These are phyloP conservation scores for Micromussa lordhowensis DNA, from an alignment of 92 coral and sea anemone genomes.

Conservation along the genomic window DNA sequence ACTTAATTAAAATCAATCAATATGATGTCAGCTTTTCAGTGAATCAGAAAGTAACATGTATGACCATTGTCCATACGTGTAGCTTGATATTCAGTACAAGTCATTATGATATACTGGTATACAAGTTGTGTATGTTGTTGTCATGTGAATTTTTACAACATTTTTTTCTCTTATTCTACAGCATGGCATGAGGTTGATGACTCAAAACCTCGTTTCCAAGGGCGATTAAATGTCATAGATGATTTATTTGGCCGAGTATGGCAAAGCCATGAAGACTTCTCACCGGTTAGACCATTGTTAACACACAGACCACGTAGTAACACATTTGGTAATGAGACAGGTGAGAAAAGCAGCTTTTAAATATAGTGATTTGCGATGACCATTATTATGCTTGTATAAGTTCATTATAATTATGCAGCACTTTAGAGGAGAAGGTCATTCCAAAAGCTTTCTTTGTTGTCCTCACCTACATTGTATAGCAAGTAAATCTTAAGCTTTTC, in stretches of 20 bases:
- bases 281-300: slow-evolving; percentile 64
- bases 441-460: too few relatives aligned
- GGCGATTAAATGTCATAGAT: slow-evolving; percentile 86
- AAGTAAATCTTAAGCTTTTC: too few relatives aligned
- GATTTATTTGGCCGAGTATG: slow-evolving; percentile 90
- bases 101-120: neutral
- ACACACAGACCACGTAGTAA: slow-evolving; percentile 75
- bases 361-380: neutral
- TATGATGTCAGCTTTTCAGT: neutral
- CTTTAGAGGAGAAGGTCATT: too few relatives aligned
- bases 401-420: too few relatives aligned
- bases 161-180: neutral
- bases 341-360: slow-evolving; percentile 25
- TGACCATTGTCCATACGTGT: neutral
- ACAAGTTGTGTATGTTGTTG: neutral
- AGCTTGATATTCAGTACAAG: too few relatives aligned
- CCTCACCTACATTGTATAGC: too few relatives aligned
- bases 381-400: neutral
- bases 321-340: slow-evolving; percentile 61
- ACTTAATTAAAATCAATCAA: neutral
- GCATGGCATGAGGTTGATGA: slow-evolving; percentile 99
- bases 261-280: slow-evolving; percentile 87
- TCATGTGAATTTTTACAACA: neutral
- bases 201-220: slow-evolving; percentile 97
- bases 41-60: neutral